Conservation (phyloP, 2,113 vertebrate genomes). For the Muscicapa adusta region DNA sequence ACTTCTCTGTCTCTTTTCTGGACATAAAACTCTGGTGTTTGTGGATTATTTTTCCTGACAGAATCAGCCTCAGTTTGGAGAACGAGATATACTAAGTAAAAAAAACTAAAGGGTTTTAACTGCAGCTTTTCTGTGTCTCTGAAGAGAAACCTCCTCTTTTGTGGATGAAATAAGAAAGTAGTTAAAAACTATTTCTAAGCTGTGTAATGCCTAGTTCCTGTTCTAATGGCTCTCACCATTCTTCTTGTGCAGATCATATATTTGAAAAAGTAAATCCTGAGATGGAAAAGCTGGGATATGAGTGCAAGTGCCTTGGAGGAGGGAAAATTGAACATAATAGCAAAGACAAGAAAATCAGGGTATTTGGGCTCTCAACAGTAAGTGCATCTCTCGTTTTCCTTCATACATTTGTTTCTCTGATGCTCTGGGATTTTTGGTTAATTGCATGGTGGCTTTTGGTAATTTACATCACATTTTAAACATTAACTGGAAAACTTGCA, state of each 20-base stretch:
- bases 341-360: slow-evolving; percentile 81
- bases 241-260: slow-evolving; percentile 79
- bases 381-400: slow-evolving; percentile 6
- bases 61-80: neutral
- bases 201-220: accelerated
- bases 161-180: neutral
- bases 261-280: slow-evolving; percentile 85
- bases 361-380: slow-evolving; percentile 89
- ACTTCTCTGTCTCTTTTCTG: neutral
- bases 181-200: neutral
- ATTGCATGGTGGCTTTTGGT: neutral
- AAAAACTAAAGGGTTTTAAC: neutral
- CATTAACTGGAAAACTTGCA: neutral
- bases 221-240: neutral
- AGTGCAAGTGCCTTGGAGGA: slow-evolving; percentile 85
- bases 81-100: accelerated
- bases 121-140: accelerated
- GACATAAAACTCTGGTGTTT: neutral
- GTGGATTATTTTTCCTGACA: neutral
- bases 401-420: neutral
- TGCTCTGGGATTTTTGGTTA: neutral
- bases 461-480: neutral
- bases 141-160: neutral
- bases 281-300: slow-evolving; percentile 81
- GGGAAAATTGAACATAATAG: slow-evolving; percentile 88